Conservation (phyloP, 30 jellyfish, hydroid and myxozoan species). For the Phacellophora camtschatica region DNA sequence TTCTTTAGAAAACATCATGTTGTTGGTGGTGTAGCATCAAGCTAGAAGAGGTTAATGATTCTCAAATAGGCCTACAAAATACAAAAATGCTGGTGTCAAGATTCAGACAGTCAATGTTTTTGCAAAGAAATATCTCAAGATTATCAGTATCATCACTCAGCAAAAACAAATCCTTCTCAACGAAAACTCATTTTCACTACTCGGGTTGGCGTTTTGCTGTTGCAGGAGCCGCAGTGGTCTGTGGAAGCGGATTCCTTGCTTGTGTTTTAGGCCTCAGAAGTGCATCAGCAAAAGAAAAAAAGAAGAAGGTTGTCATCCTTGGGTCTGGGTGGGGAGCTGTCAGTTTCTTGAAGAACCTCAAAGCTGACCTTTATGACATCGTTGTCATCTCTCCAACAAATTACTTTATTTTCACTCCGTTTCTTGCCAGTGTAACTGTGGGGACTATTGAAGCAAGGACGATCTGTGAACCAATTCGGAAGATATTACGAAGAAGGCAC, state of each 20-base stretch:
- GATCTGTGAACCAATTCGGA: constrained; percentile 93
- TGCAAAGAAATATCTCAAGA: too few species aligned
- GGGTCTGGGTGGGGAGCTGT: constrained; percentile 99
- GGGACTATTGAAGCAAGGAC: constrained; percentile 95
- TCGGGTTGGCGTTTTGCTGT: too few species aligned
- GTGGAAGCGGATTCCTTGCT: constrained; percentile 41
- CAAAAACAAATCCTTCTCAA: too few species aligned
- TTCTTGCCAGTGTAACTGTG: constrained; percentile 96
- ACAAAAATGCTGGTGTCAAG: too few species aligned
- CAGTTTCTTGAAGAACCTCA: constrained; percentile 79
- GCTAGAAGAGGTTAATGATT: too few species aligned
- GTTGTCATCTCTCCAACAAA: constrained; percentile 92
- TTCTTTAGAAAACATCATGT: too few species aligned
- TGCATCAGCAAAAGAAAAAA: constrained; percentile 41
- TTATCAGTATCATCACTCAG: too few species aligned
- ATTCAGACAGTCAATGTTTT: too few species aligned
- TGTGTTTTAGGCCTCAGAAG: constrained; percentile 25
- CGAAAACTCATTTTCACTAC: too few species aligned
- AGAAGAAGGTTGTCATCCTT: constrained; percentile 80
- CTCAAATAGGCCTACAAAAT: too few species aligned
- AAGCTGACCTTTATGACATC: constrained; percentile 79
- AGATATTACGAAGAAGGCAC: constrained; percentile 63
- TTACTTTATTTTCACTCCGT: constrained; percentile 91
- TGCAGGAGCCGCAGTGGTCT: constrained; percentile 49
- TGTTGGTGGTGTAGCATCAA: too few species aligned